Base-by-base conservation (phyloP, 1,140 invertebrate species). In the Chelonus insularis region DNA sequence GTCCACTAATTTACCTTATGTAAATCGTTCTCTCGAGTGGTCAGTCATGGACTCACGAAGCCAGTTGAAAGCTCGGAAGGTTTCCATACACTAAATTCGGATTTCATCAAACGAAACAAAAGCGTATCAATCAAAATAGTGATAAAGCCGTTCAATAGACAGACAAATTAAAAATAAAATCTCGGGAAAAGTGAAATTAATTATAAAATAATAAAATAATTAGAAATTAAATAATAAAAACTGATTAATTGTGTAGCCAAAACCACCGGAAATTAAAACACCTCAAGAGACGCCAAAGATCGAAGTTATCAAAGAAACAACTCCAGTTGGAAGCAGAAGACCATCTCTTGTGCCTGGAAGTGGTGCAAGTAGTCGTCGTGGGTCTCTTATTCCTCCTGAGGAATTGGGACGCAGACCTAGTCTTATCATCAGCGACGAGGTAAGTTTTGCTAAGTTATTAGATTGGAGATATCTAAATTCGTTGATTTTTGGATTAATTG, bases 361-460 rank as follows among this genome's bases (percentile, higher is more conserved):
- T 65, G 82, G 88, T 57, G 76, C 86, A n/a, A 82, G 85, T 23
- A 90, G 89, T 72, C 83, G 92, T 64, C 83, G 93, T 69, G 92
- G 93, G 20, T 94, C 92, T 8, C 85, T 94, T 45, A 90, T 95
- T 74, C 91, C 91, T 41, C 89, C 89, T 7, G 92, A 93, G 72
- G 91, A 90, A 77, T 89, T 88, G 79, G 91, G 89, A 67, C 86
- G 92, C 69, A 86, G 93, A 68, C 91, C 93, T 62, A 94, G 92
- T 70, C 84, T 95, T 64, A 91, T 95, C 70, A 94, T 96, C 76
- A 93, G 92, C 78, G 94, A 96, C 80, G 94, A 96, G 91, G 94
- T 96, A 88, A 83, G 80, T 71, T 69, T 67, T 0, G 4, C n/a
- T 20, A 9, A 16, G 41, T 1, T 51, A 5, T 0, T 20, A 47